Conservation (phyloP, 2,797 vertebrate genomes). For the Anomalospiza imberbis region DNA sequence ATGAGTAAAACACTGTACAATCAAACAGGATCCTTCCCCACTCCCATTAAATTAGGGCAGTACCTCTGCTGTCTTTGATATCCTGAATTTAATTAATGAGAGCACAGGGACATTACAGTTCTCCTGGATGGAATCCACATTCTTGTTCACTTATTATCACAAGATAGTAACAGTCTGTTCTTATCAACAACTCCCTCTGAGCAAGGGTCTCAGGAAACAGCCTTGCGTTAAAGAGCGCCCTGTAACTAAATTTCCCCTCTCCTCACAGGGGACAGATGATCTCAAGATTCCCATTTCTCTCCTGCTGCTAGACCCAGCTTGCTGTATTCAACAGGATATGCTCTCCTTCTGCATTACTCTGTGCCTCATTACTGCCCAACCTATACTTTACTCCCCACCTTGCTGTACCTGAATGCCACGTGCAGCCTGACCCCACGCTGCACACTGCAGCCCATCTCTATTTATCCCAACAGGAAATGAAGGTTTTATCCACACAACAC, state of each 20-base stretch:
- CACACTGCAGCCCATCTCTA: not conserved
- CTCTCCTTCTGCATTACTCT: not conserved
- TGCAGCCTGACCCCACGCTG: not conserved
- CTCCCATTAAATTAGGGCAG: not conserved
- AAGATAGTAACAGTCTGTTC: not conserved
- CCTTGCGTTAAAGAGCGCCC: not conserved
- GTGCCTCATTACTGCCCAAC: not conserved
- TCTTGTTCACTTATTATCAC: not conserved
- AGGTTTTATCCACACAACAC: not conserved
- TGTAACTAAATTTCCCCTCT: not conserved
- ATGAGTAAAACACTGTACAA: not conserved
- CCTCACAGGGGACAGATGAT: not conserved
- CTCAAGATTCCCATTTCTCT: slow-evolving; percentile 1
- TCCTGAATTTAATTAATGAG: not conserved
- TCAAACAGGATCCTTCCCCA: not conserved
- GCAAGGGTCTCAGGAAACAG: not conserved
- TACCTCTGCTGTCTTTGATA: not conserved
- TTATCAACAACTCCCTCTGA: slow-evolving; percentile 9
- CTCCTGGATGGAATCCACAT: not conserved
- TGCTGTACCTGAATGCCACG: not conserved
- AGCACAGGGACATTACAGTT: not conserved
- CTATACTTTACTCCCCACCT: not conserved
- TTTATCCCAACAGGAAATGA: slow-evolving; percentile 48
- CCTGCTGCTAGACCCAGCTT: not conserved
- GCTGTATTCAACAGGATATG: not conserved